Evolutionary conservation across 1,140 invertebrate genomes (phyloP), one percentile per base, ranked within the genome.

Genomic region (Drosophila mayri): DNA sequence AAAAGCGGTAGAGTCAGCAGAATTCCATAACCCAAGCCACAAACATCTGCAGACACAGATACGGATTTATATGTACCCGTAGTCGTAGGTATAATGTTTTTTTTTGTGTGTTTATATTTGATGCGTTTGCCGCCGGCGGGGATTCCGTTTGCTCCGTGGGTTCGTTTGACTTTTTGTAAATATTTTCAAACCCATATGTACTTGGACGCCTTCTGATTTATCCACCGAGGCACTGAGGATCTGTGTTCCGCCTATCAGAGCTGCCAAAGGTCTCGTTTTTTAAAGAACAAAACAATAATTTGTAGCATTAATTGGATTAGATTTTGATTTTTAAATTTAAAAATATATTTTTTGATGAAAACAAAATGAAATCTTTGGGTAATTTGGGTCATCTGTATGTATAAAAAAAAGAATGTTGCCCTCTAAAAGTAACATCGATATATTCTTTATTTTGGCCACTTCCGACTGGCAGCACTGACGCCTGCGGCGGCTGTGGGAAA

Each of bases 41-140:
- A n/a, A 44, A 40, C 41, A 44, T 50, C 40, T 10, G 22, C 47
- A 38, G 62, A 25, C 40, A 65, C 59, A 52, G 61, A 63, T 78
- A 68, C 65, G 30, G 46, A 46, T 54, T 54, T 65, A 43, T 71
- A 49, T 41, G 40, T 78, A 47, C 57, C 57, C 52, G 32, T 22
- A 20, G 32, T 35, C 28, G 22, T 66, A 46, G 46, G 20, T 58
- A 46, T 67, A 76, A 76, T 40, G 73, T 46, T 77, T 79, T 46
- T 77, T 79, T 86, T 70, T 88, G 76, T 86, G 78, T 81, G 62
- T 81, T 85, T 85, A 78, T 81, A 67, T 80, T 85, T 81, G 81
- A 73, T 74, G 83, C 79, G 79, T 74, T 77, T 44, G 75, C 58
- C 61, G 64, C 44, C 57, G 73, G 79, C 72, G 70, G 67, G 55